Base-by-base conservation (phyloP, 2,797 vertebrate genomes). In the Percopsis omiscomaycus region DNA sequence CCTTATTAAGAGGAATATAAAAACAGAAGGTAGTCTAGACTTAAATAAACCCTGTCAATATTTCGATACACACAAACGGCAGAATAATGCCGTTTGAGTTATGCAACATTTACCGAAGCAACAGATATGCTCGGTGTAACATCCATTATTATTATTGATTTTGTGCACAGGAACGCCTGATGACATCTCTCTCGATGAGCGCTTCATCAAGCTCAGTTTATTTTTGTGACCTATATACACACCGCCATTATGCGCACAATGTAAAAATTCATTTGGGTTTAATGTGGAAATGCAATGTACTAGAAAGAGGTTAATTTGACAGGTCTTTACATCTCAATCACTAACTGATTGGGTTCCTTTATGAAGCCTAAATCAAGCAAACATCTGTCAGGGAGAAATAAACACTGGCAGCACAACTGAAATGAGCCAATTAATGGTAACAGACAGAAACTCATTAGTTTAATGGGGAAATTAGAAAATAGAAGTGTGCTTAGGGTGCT, bases 341-440 rank as follows among this genome's bases (percentile, higher is more conserved):
- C 80, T 91, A 90, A 91, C 92, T 92, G 89, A 90, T 84, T 86
- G 77, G 78, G 83, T 87, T 85, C 83, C 88, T 87, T 85, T 84
- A 84, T 81, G 14, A 74, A 77, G 76, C 62, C 86, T 82, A 85
- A 87, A 89, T 78, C 84, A 88, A 86, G 83, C 81, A 80, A 83
- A 86, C 71, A 81, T 64, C 75, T 81, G 78, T 81, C 71, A 52
- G 71, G 79, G 73, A 73, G 77, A 87, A 91, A 90, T 80, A 89
- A 86, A 91, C 87, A 88, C 86, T 68, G 80, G 75, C 81, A 81
- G 82, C 78, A 74, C 82, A 86, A 88, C 58, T 77, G 82, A 90
- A 91, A 92, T 91, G 89, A 93, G 89, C 86, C 90, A 92, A 88
- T 91, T 90, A 91, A 91, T 89, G 88, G 88, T 66, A 72, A 90